Evolutionary conservation across 1,140 invertebrate genomes (phyloP).

Genomic region (Oscheius sp.): DNA sequence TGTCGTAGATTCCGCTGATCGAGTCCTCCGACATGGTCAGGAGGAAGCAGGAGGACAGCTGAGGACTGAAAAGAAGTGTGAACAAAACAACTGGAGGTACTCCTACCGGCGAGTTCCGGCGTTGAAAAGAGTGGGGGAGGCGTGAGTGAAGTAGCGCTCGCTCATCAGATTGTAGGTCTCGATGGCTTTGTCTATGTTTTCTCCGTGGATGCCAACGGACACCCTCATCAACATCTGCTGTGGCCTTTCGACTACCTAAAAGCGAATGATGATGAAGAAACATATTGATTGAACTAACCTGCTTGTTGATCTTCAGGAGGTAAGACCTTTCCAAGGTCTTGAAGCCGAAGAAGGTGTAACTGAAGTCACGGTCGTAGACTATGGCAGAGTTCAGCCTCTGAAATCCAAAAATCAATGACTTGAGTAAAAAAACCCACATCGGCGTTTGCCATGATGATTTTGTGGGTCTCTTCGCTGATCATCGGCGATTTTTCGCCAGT

Average conservation of each 20-base stretch:
- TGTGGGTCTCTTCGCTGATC: conserved; percentile 79
- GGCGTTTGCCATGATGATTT: conserved; percentile 82
- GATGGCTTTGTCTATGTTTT: conserved; percentile 86
- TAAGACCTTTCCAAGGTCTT: conserved; percentile 96
- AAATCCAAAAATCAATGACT: conserved; percentile 53
- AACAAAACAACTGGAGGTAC: neutral
- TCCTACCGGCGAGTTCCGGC: conserved; percentile 75
- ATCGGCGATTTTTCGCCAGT: conserved; percentile 74
- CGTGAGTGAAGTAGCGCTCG: conserved; percentile 94
- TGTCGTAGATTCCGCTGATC: conserved; percentile 96
- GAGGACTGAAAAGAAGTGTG: conserved; percentile 66
- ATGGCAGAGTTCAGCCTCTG: conserved; percentile 69
- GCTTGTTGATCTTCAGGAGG: conserved; percentile 85
- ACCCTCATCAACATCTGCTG: conserved; percentile 99
- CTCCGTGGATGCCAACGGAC: conserved; percentile 88
- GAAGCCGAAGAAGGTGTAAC: conserved; percentile 97
- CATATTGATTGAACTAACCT: no score
- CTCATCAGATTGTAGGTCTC: conserved; percentile 95
- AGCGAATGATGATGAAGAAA: no score
- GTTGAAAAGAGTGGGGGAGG: conserved; percentile 92
- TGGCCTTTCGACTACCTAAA: conserved; percentile 78
- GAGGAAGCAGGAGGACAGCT: conserved; percentile 91
- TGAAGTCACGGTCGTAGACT: conserved; percentile 94
- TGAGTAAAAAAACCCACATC: conserved; percentile 63
- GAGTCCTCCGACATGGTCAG: conserved; percentile 92